phyloP scores from a whole-genome alignment of 2,888 invertebrate genomes.

The Phaonia tiefii region DNA sequence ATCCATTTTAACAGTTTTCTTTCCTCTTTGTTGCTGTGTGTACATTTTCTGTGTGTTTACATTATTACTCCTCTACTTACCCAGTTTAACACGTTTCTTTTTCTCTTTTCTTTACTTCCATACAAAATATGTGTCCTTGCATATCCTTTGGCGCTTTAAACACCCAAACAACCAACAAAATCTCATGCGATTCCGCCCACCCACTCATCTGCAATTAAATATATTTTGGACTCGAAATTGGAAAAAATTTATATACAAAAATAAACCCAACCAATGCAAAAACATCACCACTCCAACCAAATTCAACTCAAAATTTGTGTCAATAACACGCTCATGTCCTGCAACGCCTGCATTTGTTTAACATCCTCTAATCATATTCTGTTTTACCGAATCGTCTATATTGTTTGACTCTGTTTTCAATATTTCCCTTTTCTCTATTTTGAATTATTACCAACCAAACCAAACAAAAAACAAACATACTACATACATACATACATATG shows the following conservation, averaged over 20 bases:
- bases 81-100: conserved; percentile 51
- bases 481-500: too few relatives aligned
- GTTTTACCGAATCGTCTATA: conserved; percentile 24
- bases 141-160: conserved; percentile 52
- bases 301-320: conserved; percentile 29
- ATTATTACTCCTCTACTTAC: conserved; percentile 42
- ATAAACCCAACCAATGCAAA: conserved; percentile 2
- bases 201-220: conserved; percentile 41
- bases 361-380: conserved; percentile 13
- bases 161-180: conserved; percentile 31
- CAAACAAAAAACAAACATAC: conserved; percentile 24
- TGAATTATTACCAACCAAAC: conserved; percentile 45
- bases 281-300: conserved; percentile 23
- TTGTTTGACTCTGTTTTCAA: conserved; percentile 44
- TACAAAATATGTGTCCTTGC: conserved; percentile 51
- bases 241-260: conserved; percentile 40
- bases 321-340: conserved; percentile 41
- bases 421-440: conserved; percentile 50
- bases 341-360: conserved; percentile 24
- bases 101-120: conserved; percentile 47
- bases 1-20: conserved; percentile 65
- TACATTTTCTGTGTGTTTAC: conserved; percentile 22
- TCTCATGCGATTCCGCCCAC: conserved; percentile 36
- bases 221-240: conserved; percentile 52
- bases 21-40: conserved; percentile 55